phyloP scores from a whole-genome alignment of 2,113 vertebrate genomes.

The Talpa occidentalis region DNA sequence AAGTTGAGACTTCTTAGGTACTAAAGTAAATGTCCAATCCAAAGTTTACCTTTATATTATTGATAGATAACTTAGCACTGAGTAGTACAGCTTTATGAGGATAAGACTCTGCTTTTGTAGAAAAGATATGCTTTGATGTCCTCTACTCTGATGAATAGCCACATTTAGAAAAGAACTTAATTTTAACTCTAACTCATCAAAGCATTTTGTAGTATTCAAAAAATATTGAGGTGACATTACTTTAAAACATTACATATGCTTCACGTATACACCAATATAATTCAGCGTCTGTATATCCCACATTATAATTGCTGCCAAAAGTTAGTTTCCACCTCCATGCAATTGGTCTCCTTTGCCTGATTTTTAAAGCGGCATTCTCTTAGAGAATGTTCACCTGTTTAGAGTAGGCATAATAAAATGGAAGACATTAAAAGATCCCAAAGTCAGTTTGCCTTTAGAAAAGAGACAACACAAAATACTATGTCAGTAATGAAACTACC shows the following conservation, averaged over 20 bases:
- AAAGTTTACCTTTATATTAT: not conserved
- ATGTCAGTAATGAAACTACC: not conserved
- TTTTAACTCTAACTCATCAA: not conserved
- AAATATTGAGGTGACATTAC: not conserved
- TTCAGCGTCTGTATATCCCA: not conserved
- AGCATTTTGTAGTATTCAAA: not conserved
- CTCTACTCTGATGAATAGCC: not conserved
- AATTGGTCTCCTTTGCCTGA: not conserved
- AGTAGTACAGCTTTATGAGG: not conserved
- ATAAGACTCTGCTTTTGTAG: not conserved
- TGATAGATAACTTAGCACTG: not conserved
- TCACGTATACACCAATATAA: not conserved
- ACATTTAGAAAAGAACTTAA: constrained; percentile 16
- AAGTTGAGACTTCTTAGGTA: not conserved
- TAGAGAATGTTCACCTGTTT: not conserved
- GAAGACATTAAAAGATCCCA: not conserved
- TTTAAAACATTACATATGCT: not conserved
- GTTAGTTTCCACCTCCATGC: not conserved
- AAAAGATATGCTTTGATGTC: not conserved
- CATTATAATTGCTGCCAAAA: too few species aligned
- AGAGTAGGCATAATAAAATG: not conserved
- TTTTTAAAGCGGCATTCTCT: not conserved
- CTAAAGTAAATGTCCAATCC: constrained; percentile 16
- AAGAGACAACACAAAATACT: not conserved
- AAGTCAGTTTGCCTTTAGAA: not conserved